Base-by-base conservation (phyloP, 2,888 invertebrate genomes). In the Oscheius sp. region DNA sequence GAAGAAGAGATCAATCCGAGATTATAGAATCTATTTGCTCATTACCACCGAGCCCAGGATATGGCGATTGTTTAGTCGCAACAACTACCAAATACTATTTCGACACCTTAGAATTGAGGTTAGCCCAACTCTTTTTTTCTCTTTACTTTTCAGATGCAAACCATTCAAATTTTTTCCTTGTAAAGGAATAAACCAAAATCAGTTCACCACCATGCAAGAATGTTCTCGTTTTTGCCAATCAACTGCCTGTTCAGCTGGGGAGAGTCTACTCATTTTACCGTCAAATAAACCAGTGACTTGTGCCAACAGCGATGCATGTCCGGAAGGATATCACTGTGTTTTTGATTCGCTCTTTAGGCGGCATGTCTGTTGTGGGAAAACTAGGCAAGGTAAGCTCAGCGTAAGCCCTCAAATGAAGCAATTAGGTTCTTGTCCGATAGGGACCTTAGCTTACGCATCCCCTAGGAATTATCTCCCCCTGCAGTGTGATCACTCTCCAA, bases 21-120 rank as follows among this genome's bases (percentile, higher is more conserved):
- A 48, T 15, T 65, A 17, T 33, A 27, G 42, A 65, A n/a, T 20
- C 8, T 0, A 77, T 77, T 10, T 78, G 78, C n/a, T 76, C 75
- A 2, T 72, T 76, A 65, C 75, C 75, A 3, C 72, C 74, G 10
- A 78, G 74, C 46, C 78, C 78, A 29, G 78, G 78, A 0, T 78
- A 74, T 64, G 78, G 78, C 1, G 76, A 78, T 45, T 78, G 78
- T 34, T 63, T 74, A 34, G 69, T 71, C 25, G 67, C 64, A 42
- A 73, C 78, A 8, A 67, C 42, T 25, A 71, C 65, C 2, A 73
- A 69, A 68, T 78, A 69, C 37, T 78, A 74, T 39, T 78, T 78
- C 65, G 78, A 78, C 57, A 52, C 71, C 0, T 57, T 73, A 39
- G 76, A 78, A 15, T 66, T 76, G 37, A 74, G 70, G 73, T 76